Conservation (phyloP, 2,888 invertebrate genomes). For the Scaptomyza tumidula region DNA sequence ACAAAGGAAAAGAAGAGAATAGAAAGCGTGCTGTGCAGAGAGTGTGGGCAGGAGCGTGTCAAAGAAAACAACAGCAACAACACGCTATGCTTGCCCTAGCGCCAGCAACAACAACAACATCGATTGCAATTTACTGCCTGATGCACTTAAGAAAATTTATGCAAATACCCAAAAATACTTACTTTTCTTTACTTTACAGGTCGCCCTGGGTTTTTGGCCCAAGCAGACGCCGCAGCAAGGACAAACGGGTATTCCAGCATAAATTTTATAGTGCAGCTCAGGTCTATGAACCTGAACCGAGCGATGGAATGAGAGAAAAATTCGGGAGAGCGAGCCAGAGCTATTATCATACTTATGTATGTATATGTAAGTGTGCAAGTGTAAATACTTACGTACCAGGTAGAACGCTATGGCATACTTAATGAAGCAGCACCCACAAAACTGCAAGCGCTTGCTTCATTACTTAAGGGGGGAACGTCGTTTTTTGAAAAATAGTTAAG, state of each 20-base stretch:
- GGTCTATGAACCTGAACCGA: slow-evolving; percentile 71
- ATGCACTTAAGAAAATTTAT: slow-evolving; percentile 83
- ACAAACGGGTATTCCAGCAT: slow-evolving; percentile 76
- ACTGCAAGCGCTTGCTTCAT: slow-evolving; percentile 76
- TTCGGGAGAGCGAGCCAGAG: not conserved
- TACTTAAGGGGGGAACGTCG: slow-evolving; percentile 53
- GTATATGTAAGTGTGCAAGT: slow-evolving; percentile 22
- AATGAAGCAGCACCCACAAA: slow-evolving; percentile 81
- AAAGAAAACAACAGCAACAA: slow-evolving; percentile 52
- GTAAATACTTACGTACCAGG: slow-evolving; percentile 49
- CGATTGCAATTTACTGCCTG: slow-evolving; percentile 83
- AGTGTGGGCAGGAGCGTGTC: slow-evolving; percentile 39
- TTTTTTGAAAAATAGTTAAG: slow-evolving; percentile 76
- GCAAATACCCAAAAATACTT: slow-evolving; percentile 83
- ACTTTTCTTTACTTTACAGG: slow-evolving; percentile 71
- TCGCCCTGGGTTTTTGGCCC: slow-evolving; percentile 42
- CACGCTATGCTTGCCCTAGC: slow-evolving; percentile 23
- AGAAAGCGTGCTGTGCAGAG: slow-evolving; percentile 63
- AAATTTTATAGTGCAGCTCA: slow-evolving; percentile 78
- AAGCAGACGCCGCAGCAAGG: slow-evolving; percentile 71
- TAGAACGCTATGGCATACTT: slow-evolving; percentile 68
- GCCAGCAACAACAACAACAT: slow-evolving; percentile 64
- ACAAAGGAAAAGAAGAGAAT: slow-evolving; percentile 33
- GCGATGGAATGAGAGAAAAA: slow-evolving; percentile 9
- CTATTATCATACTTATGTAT: slow-evolving; percentile 31